These are phyloP conservation scores for Pardosa pseudoannulata DNA, from an alignment of 2,888 invertebrate species.

Conservation along the genomic window DNA sequence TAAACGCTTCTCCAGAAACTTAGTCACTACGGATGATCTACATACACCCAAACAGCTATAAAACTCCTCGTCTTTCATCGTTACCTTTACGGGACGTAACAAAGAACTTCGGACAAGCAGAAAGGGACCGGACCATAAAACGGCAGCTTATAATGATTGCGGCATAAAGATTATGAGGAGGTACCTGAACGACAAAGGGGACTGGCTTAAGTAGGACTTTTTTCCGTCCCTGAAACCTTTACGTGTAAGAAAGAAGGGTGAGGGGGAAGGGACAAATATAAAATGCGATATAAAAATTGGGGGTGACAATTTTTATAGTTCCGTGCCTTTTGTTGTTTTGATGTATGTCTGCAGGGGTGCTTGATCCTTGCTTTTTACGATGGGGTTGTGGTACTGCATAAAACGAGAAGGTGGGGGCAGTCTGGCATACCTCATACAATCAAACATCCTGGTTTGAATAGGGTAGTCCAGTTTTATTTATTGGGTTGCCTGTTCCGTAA, in stretches of 20 bases:
- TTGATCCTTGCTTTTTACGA: background rate
- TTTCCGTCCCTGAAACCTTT: too few species aligned
- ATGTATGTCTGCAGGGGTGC: background rate
- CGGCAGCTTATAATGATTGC: background rate
- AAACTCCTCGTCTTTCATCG: background rate
- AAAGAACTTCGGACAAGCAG: background rate
- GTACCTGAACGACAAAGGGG: background rate
- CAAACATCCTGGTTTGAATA: too few species aligned
- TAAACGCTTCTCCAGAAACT: slow-evolving; percentile 2
- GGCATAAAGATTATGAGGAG: background rate
- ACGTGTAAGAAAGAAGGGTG: background rate
- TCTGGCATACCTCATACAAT: too few species aligned
- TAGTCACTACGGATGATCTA: slow-evolving; percentile 14
- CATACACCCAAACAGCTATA: slow-evolving; percentile 17
- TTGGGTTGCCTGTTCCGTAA: too few species aligned
- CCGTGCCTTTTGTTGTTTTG: background rate
- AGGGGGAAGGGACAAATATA: too few species aligned
- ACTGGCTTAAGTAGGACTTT: background rate
- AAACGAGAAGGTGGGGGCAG: background rate
- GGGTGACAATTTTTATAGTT: background rate
- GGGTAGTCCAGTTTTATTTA: too few species aligned
- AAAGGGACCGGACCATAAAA: background rate
- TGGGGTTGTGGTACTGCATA: background rate
- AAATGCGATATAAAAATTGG: background rate
- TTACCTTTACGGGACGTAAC: slow-evolving; percentile 4